phyloP scores from a whole-genome alignment of 2,797 vertebrate genomes.

The Chelidonichthys spinosus region DNA sequence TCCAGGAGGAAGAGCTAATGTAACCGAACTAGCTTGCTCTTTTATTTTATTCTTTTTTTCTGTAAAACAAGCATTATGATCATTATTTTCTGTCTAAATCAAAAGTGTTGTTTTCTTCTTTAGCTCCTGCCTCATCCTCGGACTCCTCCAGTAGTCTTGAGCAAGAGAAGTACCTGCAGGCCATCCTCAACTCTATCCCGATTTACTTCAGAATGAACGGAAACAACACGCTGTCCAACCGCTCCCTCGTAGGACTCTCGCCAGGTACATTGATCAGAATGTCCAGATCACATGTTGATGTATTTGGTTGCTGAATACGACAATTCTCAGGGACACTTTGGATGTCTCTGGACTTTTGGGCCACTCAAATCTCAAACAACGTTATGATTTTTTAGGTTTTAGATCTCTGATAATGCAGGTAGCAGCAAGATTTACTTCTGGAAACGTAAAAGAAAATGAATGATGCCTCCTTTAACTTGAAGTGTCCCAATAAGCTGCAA shows the following conservation, averaged over 20 bases:
- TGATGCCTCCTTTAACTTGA: neutral
- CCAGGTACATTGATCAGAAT: conserved; percentile 86
- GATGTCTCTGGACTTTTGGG: neutral
- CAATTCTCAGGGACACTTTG: neutral
- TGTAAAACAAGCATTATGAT: neutral
- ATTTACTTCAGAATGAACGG: conserved; percentile 92
- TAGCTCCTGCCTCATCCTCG: conserved; percentile 90
- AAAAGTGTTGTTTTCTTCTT: conserved; percentile 21
- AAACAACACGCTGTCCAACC: conserved; percentile 89
- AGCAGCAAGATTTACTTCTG: neutral
- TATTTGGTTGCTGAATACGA: neutral
- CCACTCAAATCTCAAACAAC: neutral
- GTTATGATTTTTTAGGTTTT: conserved; percentile 4
- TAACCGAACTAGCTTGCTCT: neutral
- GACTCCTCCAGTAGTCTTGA: conserved; percentile 98
- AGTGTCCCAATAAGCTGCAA: neutral
- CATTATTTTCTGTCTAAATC: conserved; percentile 14
- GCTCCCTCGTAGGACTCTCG: conserved; percentile 91
- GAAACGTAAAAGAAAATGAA: conserved; percentile 1
- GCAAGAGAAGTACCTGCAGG: conserved; percentile 98
- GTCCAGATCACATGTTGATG: neutral
- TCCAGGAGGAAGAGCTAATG: too few relatives aligned
- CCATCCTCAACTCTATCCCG: conserved; percentile 93
- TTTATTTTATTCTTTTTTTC: neutral
- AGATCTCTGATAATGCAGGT: neutral